phyloP scores from a whole-genome alignment of 1,140 invertebrate species.

The Danaus plexippus region DNA sequence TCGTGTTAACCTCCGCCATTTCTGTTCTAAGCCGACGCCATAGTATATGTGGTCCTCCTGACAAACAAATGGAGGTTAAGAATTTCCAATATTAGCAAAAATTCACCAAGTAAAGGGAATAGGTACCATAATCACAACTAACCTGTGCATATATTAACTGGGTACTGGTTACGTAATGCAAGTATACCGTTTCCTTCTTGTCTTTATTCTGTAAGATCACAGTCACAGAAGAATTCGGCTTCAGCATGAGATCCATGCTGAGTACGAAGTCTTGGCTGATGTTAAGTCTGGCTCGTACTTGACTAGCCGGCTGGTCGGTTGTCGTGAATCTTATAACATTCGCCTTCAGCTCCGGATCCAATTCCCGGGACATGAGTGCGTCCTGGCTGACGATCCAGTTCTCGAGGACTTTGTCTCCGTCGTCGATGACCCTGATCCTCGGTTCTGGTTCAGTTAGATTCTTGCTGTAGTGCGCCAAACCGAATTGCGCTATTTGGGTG shows the following conservation, averaged over 20 bases:
- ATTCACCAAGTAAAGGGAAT: background rate
- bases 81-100: background rate
- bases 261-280: slow-evolving; percentile 84
- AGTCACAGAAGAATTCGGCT: slow-evolving; percentile 85
- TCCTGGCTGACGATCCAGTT: slow-evolving; percentile 79
- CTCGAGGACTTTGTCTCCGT: slow-evolving; percentile 77
- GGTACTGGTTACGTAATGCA: slow-evolving; percentile 88
- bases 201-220: slow-evolving; percentile 85
- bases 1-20: slow-evolving; percentile 88
- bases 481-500: slow-evolving; percentile 98
- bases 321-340: slow-evolving; percentile 82
- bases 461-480: slow-evolving; percentile 97
- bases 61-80: slow-evolving; percentile 2
- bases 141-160: slow-evolving; percentile 81
- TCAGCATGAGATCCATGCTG: slow-evolving; percentile 80
- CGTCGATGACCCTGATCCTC: slow-evolving; percentile 79
- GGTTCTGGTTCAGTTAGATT: slow-evolving; percentile 87
- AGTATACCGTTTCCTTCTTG: slow-evolving; percentile 81
- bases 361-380: slow-evolving; percentile 75
- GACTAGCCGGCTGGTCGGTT: slow-evolving; percentile 77
- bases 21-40: slow-evolving; percentile 82
- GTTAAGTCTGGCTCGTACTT: slow-evolving; percentile 80
- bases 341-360: slow-evolving; percentile 71
- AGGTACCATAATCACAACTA: slow-evolving; percentile 32
- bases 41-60: slow-evolving; percentile 87